Percentiles rank a stretch among this genome's conserved stretches.
These are phyloP conservation scores for Zaprionus inermis DNA, from an alignment of 1,140 invertebrate species.

Conservation along the genomic window DNA sequence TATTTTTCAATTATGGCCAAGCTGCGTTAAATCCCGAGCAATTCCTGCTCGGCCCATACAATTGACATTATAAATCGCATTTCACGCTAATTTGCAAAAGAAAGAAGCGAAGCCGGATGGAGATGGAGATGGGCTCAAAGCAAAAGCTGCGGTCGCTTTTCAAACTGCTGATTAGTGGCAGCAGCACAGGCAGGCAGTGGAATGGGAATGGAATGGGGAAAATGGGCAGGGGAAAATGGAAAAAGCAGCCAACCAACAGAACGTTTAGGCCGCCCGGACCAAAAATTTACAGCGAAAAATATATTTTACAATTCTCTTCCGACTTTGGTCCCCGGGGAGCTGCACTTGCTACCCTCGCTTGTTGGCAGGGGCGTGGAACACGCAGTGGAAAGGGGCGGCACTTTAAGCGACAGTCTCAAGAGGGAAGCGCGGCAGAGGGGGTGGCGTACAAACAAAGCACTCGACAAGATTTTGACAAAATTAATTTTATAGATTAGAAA, in stretches of 20 bases:
- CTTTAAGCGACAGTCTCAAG: conserved; percentile 10
- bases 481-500: conserved; percentile 83
- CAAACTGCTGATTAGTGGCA: conserved; percentile 50
- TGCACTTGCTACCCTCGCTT: neutral
- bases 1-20: conserved; percentile 70
- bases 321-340: conserved; percentile 41
- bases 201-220: conserved; percentile 33
- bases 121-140: conserved; percentile 17
- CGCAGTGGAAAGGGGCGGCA: neutral
- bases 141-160: conserved; percentile 34
- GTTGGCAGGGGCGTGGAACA: neutral
- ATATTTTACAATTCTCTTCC: conserved; percentile 67
- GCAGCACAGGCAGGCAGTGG: neutral
- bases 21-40: conserved; percentile 37
- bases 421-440: neutral
- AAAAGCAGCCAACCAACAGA: conserved; percentile 42
- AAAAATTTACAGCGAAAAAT: conserved; percentile 34
- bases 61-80: conserved; percentile 82
- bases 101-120: neutral
- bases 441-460: conserved; percentile 47
- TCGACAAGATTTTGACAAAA: conserved; percentile 70
- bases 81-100: conserved; percentile 80
- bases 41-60: conserved; percentile 36
- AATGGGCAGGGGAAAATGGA: conserved; percentile 29
- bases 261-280: neutral